Conservation (phyloP, 2,888 invertebrate species). For the Platycheirus rosarum region DNA sequence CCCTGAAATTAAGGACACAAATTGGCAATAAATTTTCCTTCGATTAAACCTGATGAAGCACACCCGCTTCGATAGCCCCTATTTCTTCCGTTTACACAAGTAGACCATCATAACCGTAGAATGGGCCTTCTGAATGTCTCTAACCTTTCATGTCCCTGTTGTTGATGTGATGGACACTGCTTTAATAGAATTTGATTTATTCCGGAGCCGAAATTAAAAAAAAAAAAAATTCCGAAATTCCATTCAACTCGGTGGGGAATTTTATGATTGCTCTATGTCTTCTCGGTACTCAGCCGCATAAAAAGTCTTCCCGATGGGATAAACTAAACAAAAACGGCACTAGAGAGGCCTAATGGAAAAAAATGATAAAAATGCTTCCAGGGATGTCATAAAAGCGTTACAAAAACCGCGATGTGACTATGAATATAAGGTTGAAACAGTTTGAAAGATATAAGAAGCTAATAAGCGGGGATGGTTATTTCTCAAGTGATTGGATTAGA, state of each 20-base stretch:
- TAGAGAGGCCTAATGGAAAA: no score
- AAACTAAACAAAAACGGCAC: no score
- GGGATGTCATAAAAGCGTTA: not conserved
- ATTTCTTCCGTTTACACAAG: not conserved
- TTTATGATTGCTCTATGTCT: conserved; percentile 41
- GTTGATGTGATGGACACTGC: conserved; percentile 49
- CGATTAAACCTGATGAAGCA: conserved; percentile 50
- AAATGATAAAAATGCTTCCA: not conserved
- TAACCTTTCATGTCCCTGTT: conserved; percentile 23
- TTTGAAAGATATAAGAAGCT: no score
- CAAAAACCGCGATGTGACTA: no score
- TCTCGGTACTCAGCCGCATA: not conserved
- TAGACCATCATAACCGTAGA: not conserved
- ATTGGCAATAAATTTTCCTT: conserved; percentile 68
- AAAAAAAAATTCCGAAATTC: conserved; percentile 43
- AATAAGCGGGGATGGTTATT: no score
- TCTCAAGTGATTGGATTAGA: no score
- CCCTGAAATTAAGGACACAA: conserved; percentile 62
- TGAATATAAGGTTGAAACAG: no score
- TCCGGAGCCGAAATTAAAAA: conserved; percentile 13
- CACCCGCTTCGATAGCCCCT: not conserved
- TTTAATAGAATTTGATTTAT: conserved; percentile 68
- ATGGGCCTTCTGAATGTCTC: not conserved
- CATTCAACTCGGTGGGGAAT: conserved; percentile 20
- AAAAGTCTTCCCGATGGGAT: not conserved